Evolutionary conservation across 2,888 invertebrate genomes (phyloP).

Genomic region (Notodonta dromedarius): DNA sequence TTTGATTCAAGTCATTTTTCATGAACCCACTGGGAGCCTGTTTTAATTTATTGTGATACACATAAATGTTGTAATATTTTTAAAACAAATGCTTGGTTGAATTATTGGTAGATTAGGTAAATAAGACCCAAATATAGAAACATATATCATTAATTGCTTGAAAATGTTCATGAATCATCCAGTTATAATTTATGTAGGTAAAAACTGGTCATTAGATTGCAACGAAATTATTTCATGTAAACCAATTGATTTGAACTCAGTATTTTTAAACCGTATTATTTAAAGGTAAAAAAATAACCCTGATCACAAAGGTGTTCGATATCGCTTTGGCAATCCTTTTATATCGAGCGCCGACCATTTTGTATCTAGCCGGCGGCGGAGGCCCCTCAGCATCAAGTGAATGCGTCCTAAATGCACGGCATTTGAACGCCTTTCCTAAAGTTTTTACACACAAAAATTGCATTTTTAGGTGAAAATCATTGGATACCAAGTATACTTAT

Average conservation of each 20-base stretch:
- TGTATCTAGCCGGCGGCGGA: not conserved
- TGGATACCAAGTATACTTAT: too few relatives aligned
- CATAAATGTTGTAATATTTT: too few relatives aligned
- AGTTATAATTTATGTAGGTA: too few relatives aligned
- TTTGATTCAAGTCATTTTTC: conserved; percentile 10
- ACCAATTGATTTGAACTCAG: too few relatives aligned
- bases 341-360: not conserved
- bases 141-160: too few relatives aligned
- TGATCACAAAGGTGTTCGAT: not conserved
- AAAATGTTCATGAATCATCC: too few relatives aligned
- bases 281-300: not conserved
- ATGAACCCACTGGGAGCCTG: not conserved
- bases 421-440: not conserved
- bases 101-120: too few relatives aligned
- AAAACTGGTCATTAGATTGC: too few relatives aligned
- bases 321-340: conserved; percentile 1
- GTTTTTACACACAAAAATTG: not conserved
- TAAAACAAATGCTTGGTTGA: too few relatives aligned
- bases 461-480: not conserved
- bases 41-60: too few relatives aligned
- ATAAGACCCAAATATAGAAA: too few relatives aligned
- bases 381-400: not conserved
- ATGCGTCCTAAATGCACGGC: not conserved
- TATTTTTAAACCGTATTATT: not conserved
- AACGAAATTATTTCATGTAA: too few relatives aligned